Percentiles rank a stretch among this genome's conserved stretches.
Evolutionary conservation across 2,888 invertebrate species (phyloP).

Genomic region (Alcis repandata): DNA sequence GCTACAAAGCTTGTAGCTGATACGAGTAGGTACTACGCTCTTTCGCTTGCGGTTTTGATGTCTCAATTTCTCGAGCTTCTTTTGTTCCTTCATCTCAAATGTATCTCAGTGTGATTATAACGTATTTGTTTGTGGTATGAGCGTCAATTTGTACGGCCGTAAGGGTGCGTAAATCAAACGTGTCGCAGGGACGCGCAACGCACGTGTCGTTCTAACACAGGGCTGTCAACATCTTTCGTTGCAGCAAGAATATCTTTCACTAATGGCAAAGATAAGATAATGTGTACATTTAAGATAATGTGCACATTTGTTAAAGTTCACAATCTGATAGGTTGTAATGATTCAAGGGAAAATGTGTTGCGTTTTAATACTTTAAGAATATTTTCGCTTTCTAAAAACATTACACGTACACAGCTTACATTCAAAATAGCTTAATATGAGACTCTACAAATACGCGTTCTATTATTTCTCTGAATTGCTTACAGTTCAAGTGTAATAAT

Average conservation of each 20-base stretch:
- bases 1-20: neutral
- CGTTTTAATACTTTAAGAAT: neutral
- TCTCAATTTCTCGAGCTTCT: conserved; percentile 15
- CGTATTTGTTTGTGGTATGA: conserved; percentile 65
- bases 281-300: conserved; percentile 33
- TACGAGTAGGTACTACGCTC: too few relatives aligned
- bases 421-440: too few relatives aligned
- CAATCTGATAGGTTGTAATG: neutral
- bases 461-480: too few relatives aligned
- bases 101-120: conserved; percentile 52
- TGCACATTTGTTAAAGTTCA: conserved; percentile 10
- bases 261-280: conserved; percentile 39
- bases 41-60: conserved; percentile 26
- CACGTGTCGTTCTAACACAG: conserved; percentile 66
- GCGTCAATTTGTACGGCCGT: conserved; percentile 67
- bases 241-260: conserved; percentile 10
- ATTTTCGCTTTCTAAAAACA: too few relatives aligned
- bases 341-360: neutral
- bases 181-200: conserved; percentile 59
- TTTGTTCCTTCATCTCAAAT: conserved; percentile 10
- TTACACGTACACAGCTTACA: too few relatives aligned
- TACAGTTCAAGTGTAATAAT: too few relatives aligned
- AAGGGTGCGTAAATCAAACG: conserved; percentile 77
- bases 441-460: too few relatives aligned
- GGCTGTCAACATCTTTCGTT: conserved; percentile 40